Percentiles rank a stretch among this genome's conserved stretches.
Evolutionary conservation across 1,140 invertebrate species (phyloP).

Genomic region (Druon quercuslanigerum): DNA sequence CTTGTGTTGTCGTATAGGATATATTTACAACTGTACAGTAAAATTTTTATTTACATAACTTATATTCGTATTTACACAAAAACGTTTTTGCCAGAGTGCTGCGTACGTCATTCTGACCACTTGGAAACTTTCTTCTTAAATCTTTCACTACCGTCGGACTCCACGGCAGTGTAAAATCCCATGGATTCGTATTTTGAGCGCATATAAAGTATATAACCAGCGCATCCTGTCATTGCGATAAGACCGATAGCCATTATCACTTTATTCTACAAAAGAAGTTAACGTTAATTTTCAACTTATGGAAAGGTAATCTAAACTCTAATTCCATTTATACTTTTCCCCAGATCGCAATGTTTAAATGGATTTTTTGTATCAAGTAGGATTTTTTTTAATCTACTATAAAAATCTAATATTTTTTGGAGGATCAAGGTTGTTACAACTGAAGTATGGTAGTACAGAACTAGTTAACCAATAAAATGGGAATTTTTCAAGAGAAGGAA

Average conservation of each 20-base stretch:
- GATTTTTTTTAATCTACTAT: no score
- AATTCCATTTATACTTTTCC: no score
- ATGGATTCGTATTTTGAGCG: conserved; percentile 83
- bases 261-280: conserved; percentile 83
- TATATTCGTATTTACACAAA: not conserved
- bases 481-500: no score
- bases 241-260: conserved; percentile 86
- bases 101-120: conserved; percentile 77
- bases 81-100: not conserved
- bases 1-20: not conserved
- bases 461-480: no score
- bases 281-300: not conserved
- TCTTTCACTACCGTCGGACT: conserved; percentile 83
- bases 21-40: conserved; percentile 1
- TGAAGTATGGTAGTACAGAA: no score
- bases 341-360: no score
- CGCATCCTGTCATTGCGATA: conserved; percentile 78
- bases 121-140: conserved; percentile 87
- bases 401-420: no score
- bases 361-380: no score
- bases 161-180: conserved; percentile 86
- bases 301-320: no score
- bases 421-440: no score
- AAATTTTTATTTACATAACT: not conserved
- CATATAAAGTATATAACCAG: conserved; percentile 88